phyloP scores from a whole-genome alignment of 2,113 vertebrate genomes.

The Eurypyga helias region DNA sequence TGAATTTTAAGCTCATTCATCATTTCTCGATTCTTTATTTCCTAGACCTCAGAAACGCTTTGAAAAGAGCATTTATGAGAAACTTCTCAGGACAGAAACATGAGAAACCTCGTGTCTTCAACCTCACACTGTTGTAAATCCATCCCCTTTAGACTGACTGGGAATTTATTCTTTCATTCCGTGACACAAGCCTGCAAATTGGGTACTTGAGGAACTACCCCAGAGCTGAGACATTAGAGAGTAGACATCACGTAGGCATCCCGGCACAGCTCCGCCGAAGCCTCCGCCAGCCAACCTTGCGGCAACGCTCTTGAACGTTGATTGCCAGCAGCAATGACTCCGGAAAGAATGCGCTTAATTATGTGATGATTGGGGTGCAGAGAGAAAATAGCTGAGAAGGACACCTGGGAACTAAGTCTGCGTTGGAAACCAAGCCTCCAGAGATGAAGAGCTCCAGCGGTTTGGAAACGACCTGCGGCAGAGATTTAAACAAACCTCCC shows the following conservation, averaged over 20 bases:
- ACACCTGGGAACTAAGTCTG: neutral
- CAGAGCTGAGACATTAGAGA: neutral
- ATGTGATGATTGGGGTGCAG: neutral
- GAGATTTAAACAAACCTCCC: neutral
- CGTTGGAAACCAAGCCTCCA: neutral
- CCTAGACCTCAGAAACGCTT: neutral
- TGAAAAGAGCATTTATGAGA: neutral
- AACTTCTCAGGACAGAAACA: neutral
- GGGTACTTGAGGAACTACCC: neutral
- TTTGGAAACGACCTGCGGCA: neutral
- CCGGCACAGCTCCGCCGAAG: neutral
- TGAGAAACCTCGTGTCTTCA: neutral
- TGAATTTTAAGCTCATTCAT: neutral
- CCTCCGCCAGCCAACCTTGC: neutral
- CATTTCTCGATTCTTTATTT: neutral
- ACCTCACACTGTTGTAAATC: rapidly evolving
- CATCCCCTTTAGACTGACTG: rapidly evolving
- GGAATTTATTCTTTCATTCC: neutral
- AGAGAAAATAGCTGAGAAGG: neutral
- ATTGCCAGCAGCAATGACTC: neutral
- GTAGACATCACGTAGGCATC: neutral
- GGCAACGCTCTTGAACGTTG: neutral
- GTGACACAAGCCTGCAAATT: neutral
- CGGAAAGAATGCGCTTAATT: neutral
- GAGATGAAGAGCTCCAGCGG: neutral